Evolutionary conservation across 2,113 vertebrate genomes (phyloP).

Genomic region (Tretioscincus oriximinensis): DNA sequence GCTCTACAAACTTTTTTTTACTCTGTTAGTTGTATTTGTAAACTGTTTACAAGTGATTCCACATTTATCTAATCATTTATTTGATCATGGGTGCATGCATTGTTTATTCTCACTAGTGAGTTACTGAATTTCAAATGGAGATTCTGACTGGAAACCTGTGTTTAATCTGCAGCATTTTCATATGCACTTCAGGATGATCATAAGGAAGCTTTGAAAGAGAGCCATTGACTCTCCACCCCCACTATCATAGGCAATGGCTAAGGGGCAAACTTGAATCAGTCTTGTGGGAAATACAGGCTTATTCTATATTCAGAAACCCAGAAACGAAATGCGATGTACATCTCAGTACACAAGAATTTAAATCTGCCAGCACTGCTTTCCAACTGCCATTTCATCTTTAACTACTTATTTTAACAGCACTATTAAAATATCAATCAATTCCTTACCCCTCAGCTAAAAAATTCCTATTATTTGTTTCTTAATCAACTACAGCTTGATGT

Average conservation of each 20-base stretch:
- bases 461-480: slow-evolving; percentile 47
- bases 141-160: no score
- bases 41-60: no score
- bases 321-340: background rate
- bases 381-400: slow-evolving; percentile 23
- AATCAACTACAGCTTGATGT: slow-evolving; percentile 36
- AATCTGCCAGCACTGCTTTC: background rate
- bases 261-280: background rate
- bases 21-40: no score
- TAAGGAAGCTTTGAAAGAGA: background rate
- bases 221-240: no score
- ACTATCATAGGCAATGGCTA: background rate
- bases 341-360: background rate
- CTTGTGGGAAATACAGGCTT: background rate
- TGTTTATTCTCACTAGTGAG: no score
- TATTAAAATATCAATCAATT: slow-evolving; percentile 6
- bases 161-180: background rate
- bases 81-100: no score
- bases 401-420: background rate
- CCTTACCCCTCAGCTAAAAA: background rate
- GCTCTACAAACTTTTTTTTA: no score
- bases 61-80: no score
- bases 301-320: background rate
- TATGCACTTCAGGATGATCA: no score
- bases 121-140: no score